These are phyloP conservation scores for Leucosticte australis DNA, from an alignment of 2,113 vertebrate species.

Conservation along the genomic window DNA sequence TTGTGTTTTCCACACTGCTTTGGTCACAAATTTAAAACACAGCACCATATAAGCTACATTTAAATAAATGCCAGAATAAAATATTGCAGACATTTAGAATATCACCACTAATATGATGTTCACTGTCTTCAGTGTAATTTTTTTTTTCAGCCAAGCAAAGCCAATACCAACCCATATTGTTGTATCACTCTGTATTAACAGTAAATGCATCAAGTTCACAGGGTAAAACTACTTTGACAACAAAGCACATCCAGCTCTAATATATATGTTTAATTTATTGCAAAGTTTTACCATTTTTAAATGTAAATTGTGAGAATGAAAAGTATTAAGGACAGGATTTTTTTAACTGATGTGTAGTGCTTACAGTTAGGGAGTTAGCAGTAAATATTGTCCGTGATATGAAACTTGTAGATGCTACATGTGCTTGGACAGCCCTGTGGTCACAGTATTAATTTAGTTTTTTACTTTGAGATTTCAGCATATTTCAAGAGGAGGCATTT, in stretches of 20 bases:
- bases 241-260: background rate
- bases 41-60: background rate
- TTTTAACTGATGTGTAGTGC: background rate
- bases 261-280: background rate
- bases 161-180: background rate
- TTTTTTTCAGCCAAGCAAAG: background rate
- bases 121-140: background rate
- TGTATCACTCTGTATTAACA: background rate
- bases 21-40: background rate
- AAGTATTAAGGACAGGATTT: background rate
- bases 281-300: background rate
- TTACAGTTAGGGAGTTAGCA: background rate
- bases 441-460: background rate
- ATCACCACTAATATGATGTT: background rate
- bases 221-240: background rate
- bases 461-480: background rate
- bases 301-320: background rate
- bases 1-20: background rate
- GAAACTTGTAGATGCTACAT: background rate
- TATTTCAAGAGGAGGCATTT: background rate
- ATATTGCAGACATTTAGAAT: background rate
- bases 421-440: background rate
- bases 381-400: rapidly evolving
- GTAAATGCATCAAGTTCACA: background rate
- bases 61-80: background rate